phyloP scores from a whole-genome alignment of 1,140 invertebrate species.

The Heliothis virescens region DNA sequence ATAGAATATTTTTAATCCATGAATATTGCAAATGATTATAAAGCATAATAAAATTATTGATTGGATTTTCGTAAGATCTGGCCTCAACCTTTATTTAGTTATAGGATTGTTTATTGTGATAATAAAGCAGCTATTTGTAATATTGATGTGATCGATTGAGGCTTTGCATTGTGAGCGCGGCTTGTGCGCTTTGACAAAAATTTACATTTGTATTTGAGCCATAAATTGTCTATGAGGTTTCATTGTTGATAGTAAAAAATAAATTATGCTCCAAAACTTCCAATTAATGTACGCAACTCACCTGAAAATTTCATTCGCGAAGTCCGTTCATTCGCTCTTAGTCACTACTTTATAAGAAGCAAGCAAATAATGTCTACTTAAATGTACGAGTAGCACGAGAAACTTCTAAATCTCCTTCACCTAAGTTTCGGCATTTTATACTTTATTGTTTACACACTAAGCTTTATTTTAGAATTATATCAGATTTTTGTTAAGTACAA shows the following conservation, averaged over 20 bases:
- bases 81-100: conserved; percentile 43
- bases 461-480: conserved; percentile 24
- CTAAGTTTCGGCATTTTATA: neutral
- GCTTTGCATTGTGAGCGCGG: conserved; percentile 8
- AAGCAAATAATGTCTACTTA: conserved; percentile 2
- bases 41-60: neutral
- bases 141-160: conserved; percentile 21
- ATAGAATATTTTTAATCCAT: neutral
- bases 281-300: conserved; percentile 1
- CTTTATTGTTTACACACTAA: neutral
- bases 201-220: neutral
- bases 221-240: neutral
- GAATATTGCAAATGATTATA: neutral
- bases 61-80: neutral
- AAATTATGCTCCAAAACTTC: conserved; percentile 2
- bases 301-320: conserved; percentile 7
- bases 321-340: conserved; percentile 24
- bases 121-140: conserved; percentile 55
- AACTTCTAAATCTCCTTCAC: neutral
- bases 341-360: conserved; percentile 38
- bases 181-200: neutral
- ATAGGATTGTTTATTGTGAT: conserved; percentile 54
- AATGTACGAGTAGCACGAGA: neutral
- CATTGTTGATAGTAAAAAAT: conserved; percentile 8
- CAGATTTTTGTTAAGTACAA: conserved; percentile 19